These are phyloP conservation scores for Strix uralensis DNA, from an alignment of 2,113 vertebrate species.

Conservation along the genomic window DNA sequence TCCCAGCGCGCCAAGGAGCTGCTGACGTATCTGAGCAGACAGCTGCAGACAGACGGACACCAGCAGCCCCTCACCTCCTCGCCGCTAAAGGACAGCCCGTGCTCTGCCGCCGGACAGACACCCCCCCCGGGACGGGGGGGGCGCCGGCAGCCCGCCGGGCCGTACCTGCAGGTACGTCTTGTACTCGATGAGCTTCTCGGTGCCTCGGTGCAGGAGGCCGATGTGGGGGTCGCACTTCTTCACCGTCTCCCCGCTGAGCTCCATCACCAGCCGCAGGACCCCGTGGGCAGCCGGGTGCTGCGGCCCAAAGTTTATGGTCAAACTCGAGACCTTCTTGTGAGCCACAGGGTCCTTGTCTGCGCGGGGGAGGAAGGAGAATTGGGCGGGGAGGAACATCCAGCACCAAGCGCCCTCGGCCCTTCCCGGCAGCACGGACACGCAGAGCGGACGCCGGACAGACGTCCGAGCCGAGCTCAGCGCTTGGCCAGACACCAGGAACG, in stretches of 20 bases:
- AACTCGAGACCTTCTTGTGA: conserved; percentile 81
- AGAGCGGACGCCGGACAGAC: neutral
- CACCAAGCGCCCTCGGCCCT: rapidly evolving
- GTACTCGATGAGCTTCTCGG: conserved; percentile 94
- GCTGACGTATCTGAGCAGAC: neutral
- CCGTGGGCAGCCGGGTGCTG: conserved; percentile 96
- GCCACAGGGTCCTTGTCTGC: conserved; percentile 84
- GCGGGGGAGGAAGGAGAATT: neutral
- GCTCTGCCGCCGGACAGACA: neutral
- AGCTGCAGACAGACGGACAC: neutral
- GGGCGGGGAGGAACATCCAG: neutral
- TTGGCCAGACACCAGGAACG: neutral
- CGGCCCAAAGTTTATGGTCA: conserved; percentile 93
- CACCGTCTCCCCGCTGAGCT: conserved; percentile 91
- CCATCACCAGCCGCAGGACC: conserved; percentile 90
- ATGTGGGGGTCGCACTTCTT: conserved; percentile 93
- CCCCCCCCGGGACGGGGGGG: rapidly evolving
- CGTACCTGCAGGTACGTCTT: conserved; percentile 93
- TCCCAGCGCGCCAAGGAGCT: rapidly evolving
- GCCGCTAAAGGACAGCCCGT: neutral
- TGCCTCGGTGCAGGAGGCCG: conserved; percentile 90
- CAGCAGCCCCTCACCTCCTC: neutral
- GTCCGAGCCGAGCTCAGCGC: neutral
- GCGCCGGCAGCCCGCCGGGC: rapidly evolving
- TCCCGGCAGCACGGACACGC: neutral